Percentiles rank a stretch among this genome's conserved stretches.
Conservation (phyloP, 2,797 vertebrate species). For the Echeneis naucrates region DNA sequence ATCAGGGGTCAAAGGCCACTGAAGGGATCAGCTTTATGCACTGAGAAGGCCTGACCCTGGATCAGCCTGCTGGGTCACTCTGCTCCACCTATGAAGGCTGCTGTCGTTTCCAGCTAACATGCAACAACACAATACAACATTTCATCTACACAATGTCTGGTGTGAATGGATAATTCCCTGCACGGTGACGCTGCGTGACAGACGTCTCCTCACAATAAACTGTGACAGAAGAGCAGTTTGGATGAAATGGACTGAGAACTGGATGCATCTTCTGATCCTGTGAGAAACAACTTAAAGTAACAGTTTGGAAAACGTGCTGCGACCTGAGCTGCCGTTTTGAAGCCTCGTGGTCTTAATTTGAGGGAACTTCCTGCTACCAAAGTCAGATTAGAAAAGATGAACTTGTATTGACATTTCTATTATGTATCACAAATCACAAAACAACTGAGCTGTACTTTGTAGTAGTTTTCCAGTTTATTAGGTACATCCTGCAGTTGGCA, state of each 20-base stretch:
- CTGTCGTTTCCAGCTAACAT: too few relatives aligned
- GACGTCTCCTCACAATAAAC: constrained; percentile 9
- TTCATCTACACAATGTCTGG: neutral
- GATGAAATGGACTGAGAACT: constrained; percentile 1
- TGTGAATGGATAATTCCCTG: neutral
- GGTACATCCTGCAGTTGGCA: too few relatives aligned
- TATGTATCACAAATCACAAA: neutral
- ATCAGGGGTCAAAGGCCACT: neutral
- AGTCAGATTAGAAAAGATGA: too few relatives aligned
- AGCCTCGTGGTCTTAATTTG: too few relatives aligned
- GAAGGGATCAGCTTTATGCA: neutral
- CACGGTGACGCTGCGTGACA: neutral
- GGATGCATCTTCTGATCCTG: neutral
- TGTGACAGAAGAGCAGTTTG: constrained; percentile 6
- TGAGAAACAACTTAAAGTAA: neutral
- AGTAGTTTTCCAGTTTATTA: too few relatives aligned
- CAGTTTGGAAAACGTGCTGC: neutral
- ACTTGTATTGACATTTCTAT: too few relatives aligned
- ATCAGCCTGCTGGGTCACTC: neutral
- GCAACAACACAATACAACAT: constrained; percentile 9
- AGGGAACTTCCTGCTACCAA: too few relatives aligned
- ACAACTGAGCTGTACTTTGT: neutral
- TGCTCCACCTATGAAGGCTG: neutral
- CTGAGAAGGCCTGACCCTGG: constrained; percentile 16
- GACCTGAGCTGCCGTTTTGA: too few relatives aligned